Conservation (phyloP, 2,888 invertebrate species). For the Hyposoter didymator region DNA sequence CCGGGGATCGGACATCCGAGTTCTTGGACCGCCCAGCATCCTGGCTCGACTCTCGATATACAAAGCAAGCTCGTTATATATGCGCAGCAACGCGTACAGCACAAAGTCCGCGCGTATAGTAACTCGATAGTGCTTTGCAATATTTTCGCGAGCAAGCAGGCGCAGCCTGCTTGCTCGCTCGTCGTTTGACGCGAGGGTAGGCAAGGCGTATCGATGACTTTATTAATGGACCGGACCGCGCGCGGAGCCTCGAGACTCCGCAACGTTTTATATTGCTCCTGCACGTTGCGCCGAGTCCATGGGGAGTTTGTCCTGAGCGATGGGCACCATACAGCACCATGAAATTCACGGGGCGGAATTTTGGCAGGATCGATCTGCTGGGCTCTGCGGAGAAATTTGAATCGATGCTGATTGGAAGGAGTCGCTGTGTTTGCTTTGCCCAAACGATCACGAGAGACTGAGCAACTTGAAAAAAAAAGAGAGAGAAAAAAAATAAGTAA, state of each 20-base stretch:
- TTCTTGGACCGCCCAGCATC: conserved; percentile 70
- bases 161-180: conserved; percentile 30
- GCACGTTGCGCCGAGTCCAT: conserved; percentile 9
- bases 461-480: conserved; percentile 5
- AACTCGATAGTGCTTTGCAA: conserved; percentile 74
- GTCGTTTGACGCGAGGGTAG: conserved; percentile 20
- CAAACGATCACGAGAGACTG: conserved; percentile 37
- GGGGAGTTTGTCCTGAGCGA: conserved; percentile 30
- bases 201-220: conserved; percentile 75
- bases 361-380: conserved; percentile 37
- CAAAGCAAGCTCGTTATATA: conserved; percentile 16
- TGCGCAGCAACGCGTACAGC: background rate
- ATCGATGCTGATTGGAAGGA: conserved; percentile 74
- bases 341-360: conserved; percentile 35
- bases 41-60: conserved; percentile 26
- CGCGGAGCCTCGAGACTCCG: conserved; percentile 24
- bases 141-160: conserved; percentile 66
- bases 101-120: conserved; percentile 69
- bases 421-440: conserved; percentile 76
- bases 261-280: conserved; percentile 9
- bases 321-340: conserved; percentile 8
- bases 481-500: background rate
- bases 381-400: conserved; percentile 68
- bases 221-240: conserved; percentile 77
- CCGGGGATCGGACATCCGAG: conserved; percentile 57